phyloP scores from a whole-genome alignment of 2,113 vertebrate species.

The Lamprologus lemairii region DNA sequence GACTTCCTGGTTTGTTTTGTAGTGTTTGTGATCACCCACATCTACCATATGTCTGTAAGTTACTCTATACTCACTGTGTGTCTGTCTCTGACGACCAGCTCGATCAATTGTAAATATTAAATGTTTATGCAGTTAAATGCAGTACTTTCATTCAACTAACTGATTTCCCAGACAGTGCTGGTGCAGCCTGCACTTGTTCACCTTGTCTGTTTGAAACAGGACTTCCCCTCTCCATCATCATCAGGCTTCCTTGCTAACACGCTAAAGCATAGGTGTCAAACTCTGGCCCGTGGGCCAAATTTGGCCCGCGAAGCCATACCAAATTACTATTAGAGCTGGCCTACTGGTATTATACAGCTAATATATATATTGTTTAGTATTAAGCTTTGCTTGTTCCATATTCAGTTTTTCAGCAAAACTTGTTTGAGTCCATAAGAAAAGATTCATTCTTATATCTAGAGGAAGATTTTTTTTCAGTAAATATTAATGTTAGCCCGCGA shows the following conservation, averaged over 20 bases:
- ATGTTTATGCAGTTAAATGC: not conserved
- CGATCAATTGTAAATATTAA: not conserved
- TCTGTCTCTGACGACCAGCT: not conserved
- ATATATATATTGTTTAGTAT: too few species aligned
- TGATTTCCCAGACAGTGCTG: not conserved
- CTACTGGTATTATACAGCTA: too few species aligned
- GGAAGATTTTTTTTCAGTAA: rapidly evolving
- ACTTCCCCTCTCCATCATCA: not conserved
- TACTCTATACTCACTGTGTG: not conserved
- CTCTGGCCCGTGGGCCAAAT: too few species aligned
- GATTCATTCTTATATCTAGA: too few species aligned
- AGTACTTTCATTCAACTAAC: not conserved
- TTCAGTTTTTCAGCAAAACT: too few species aligned
- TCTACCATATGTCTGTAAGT: not conserved
- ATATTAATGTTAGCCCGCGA: too few species aligned
- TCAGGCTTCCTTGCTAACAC: not conserved
- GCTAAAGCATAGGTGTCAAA: not conserved
- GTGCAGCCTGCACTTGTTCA: not conserved
- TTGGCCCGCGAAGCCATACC: too few species aligned
- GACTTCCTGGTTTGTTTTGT: not conserved
- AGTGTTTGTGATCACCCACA: not conserved
- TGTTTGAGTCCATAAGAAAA: too few species aligned
- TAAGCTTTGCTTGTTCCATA: too few species aligned
- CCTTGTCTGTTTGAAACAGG: not conserved
- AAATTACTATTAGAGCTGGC: too few species aligned